A percentile compares a stretch with the other conserved stretches of the same genome.
Conservation (phyloP, 2,113 vertebrate species). For the Pomatorhinus ruficollis region DNA sequence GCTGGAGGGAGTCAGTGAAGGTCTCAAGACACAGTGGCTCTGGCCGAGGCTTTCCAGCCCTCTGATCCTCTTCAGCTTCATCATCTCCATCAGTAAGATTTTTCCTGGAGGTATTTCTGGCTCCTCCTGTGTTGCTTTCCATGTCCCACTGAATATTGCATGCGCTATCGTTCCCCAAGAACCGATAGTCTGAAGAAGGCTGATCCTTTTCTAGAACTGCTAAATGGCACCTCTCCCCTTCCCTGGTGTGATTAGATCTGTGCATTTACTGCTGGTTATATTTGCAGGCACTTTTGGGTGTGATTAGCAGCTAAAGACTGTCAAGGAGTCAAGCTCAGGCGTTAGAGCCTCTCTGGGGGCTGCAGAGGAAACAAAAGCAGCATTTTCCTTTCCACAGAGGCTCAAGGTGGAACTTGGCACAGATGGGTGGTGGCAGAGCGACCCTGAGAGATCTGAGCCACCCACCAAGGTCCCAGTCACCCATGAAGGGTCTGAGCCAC, state of each 20-base stretch:
- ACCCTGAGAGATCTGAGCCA: background rate
- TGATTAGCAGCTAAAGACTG: background rate
- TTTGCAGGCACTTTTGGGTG: background rate
- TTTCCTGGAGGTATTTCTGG: conserved; percentile 4
- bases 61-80: background rate
- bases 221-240: conserved; percentile 7
- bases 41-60: background rate
- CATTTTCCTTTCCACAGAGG: background rate
- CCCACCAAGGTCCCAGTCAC: background rate
- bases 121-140: background rate
- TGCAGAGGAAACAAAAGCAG: background rate
- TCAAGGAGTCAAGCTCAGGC: background rate
- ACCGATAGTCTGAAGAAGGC: background rate
- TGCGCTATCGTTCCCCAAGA: background rate
- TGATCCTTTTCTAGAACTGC: background rate
- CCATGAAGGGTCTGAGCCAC: background rate
- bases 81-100: background rate
- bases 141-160: conserved; percentile 58
- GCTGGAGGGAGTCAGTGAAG: background rate
- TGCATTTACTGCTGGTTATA: background rate
- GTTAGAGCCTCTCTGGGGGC: background rate
- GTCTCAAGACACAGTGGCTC: accelerated
- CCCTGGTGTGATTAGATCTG: background rate
- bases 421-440: background rate
- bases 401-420: accelerated